Evolutionary conservation across 2,797 vertebrate genomes (phyloP).

Genomic region (Anas flavirostris): DNA sequence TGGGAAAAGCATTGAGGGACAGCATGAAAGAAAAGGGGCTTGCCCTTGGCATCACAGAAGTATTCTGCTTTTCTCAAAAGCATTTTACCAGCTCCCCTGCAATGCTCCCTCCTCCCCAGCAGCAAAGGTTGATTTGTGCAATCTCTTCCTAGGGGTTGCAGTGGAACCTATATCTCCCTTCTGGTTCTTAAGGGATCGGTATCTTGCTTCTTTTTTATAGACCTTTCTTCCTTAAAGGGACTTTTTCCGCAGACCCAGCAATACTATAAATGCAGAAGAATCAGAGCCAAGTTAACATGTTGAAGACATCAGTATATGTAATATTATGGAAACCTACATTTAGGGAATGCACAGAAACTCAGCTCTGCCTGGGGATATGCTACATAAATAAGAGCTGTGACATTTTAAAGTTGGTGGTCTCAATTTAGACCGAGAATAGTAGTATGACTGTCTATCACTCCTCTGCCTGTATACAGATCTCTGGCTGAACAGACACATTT

Average conservation of each 20-base stretch:
- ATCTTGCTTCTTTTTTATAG: not conserved
- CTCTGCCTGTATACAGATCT: not conserved
- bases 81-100: not conserved
- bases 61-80: not conserved
- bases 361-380: not conserved
- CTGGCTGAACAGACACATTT: not conserved
- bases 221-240: conserved; percentile 2
- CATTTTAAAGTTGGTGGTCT: conserved; percentile 30
- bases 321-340: not conserved
- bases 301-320: conserved; percentile 1
- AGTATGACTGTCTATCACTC: not conserved
- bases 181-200: not conserved
- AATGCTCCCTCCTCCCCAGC: not conserved
- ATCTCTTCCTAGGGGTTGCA: conserved; percentile 16
- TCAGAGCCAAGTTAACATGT: conserved; percentile 2
- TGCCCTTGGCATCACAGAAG: not conserved
- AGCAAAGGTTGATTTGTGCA: not conserved
- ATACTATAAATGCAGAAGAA: conserved; percentile 26
- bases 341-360: not conserved
- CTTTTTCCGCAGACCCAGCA: not conserved
- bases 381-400: not conserved
- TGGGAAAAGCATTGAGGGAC: not conserved
- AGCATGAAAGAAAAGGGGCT: conserved; percentile 18
- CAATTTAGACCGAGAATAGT: not conserved
- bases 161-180: not conserved